Evolutionary conservation across 2,888 invertebrate genomes (phyloP).

Genomic region (Aphidius colemani): DNA sequence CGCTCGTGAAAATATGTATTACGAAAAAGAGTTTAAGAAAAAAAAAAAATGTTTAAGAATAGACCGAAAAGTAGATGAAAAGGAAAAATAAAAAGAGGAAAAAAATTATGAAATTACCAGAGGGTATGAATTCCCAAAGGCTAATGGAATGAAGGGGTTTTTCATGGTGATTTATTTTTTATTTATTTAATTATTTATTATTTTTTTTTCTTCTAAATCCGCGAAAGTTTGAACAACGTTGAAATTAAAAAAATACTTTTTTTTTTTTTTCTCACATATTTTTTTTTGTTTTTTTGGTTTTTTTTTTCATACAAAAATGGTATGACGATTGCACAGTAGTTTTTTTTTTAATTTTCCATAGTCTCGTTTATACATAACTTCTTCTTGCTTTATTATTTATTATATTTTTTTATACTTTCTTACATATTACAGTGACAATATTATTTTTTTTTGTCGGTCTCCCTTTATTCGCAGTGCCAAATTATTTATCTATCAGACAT

Average conservation of each 20-base stretch:
- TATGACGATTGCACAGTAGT: constrained; percentile 36
- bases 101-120: background rate
- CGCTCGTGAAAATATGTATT: constrained; percentile 8
- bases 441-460: constrained; percentile 21
- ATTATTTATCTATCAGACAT: constrained; percentile 18
- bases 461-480: constrained; percentile 20
- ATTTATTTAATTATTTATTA: constrained; percentile 10
- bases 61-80: background rate
- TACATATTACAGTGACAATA: constrained; percentile 23
- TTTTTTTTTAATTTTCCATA: constrained; percentile 27
- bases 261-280: constrained; percentile 23
- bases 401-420: constrained; percentile 25
- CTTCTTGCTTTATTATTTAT: constrained; percentile 23
- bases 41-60: constrained; percentile 1
- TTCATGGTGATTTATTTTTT: background rate
- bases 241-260: constrained; percentile 53
- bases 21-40: constrained; percentile 4
- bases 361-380: constrained; percentile 24
- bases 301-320: constrained; percentile 50
- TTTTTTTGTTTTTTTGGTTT: constrained; percentile 34
- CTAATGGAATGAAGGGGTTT: constrained; percentile 1
- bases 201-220: constrained; percentile 12
- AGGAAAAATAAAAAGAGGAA: background rate
- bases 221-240: constrained; percentile 26
- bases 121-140: constrained; percentile 4